Conservation (phyloP, 2,888 invertebrate species). For the Hybos culiciformis region DNA sequence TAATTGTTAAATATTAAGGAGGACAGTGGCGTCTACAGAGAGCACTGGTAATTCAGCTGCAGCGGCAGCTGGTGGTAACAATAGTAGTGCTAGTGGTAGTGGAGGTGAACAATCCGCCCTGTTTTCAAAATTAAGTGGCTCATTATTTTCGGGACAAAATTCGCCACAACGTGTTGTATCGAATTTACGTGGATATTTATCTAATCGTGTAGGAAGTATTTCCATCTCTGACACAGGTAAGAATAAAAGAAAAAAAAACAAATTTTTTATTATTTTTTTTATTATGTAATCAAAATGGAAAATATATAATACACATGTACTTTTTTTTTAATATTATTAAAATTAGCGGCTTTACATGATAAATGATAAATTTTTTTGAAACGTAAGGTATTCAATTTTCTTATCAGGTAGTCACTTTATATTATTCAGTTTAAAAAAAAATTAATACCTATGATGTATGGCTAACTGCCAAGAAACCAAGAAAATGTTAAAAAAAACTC, state of each 20-base stretch:
- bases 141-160: constrained; percentile 51
- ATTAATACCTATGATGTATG: no score
- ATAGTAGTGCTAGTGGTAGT: constrained; percentile 26
- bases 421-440: no score
- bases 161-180: constrained; percentile 57
- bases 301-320: not conserved
- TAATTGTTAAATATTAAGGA: constrained; percentile 12
- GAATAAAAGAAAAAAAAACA: constrained; percentile 16
- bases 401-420: no score
- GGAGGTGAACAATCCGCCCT: constrained; percentile 45
- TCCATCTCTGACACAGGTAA: constrained; percentile 61
- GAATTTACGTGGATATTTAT: constrained; percentile 59
- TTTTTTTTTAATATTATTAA: not conserved
- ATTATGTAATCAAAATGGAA: not conserved
- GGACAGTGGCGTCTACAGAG: constrained; percentile 37
- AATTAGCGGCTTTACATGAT: no score
- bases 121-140: constrained; percentile 51
- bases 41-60: constrained; percentile 15
- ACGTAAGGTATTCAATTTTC: no score
- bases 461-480: no score
- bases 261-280: not conserved
- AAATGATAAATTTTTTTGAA: no score
- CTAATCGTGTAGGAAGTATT: constrained; percentile 49
- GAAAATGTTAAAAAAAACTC: no score
- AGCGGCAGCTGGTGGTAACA: constrained; percentile 25